Base-by-base conservation (phyloP, 1,140 invertebrate species). In the Onthophagus taurus region DNA sequence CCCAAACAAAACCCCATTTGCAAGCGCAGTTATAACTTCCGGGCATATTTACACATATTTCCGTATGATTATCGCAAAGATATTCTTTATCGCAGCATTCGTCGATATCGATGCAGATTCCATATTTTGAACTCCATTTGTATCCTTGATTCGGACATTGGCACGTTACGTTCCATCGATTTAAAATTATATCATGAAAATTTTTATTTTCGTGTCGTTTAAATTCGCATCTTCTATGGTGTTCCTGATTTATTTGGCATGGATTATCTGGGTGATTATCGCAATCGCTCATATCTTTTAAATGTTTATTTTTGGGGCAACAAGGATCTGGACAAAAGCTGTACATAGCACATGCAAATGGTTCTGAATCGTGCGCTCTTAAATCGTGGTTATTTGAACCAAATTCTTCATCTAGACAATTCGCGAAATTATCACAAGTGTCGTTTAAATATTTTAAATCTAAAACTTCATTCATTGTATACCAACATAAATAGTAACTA, bases 301-400 rank as follows among this genome's bases (percentile, higher is more conserved):
- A 52, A 43, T 72, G 65, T 50, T 69, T 72, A 45, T 67, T 49
- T 7, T 19, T 24, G 7, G 74, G 68, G 54, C 76, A 79, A 54
- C 75, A 78, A 17, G 70, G 69, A 62, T 80, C 76, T 4, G 77
- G 77, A 61, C 78, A 80, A 61, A 80, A 80, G 57, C 76, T 78
- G 49, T 78, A 78, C 20, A 62, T 47, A 4, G 77, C 74, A 53
- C 77, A 80, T n/a, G 60, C 59, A 55, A 72, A 80, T 4, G 71
- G 67, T 36, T 57, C 55, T 14, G 52, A 56, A 52, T 78, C 75
- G 49, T 74, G 59, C 8, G 74, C 72, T 47, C 77, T 59, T 24
- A 66, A 61, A 59, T 80, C 76, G 14, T 44, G 48, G 49, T 74
- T 67, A 44, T 63, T 64, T 3, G 46, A 44, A 0, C 67, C 60